phyloP scores from a whole-genome alignment of 2,888 invertebrate genomes.

The Macroteleia sp. region DNA sequence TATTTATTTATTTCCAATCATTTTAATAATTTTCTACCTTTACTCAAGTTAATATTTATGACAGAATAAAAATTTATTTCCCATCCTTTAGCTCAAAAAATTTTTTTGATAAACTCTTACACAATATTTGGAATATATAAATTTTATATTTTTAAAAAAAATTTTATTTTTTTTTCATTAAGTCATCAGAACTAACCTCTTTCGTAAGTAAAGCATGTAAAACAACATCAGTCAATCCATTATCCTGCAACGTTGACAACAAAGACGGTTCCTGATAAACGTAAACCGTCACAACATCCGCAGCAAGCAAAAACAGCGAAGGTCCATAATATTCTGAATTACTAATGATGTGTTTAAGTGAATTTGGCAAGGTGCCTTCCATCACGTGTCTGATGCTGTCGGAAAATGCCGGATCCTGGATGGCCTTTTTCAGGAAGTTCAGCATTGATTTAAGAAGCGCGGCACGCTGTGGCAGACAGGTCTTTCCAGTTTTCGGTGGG shows the following conservation, averaged over 20 bases:
- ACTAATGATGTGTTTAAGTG: conserved; percentile 92
- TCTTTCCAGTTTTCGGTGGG: conserved; percentile 85
- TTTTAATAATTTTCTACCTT: too few relatives aligned
- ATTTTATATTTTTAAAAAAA: too few relatives aligned
- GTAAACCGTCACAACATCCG: conserved; percentile 94
- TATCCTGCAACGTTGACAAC: conserved; percentile 92
- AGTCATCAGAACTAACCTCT: conserved; percentile 89
- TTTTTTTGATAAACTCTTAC: too few relatives aligned
- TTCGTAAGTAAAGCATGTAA: conserved; percentile 92
- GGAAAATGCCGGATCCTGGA: conserved; percentile 91
- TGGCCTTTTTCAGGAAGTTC: conserved; percentile 94
- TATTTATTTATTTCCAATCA: too few relatives aligned
- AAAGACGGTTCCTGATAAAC: conserved; percentile 93
- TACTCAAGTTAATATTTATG: too few relatives aligned
- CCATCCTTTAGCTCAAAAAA: too few relatives aligned
- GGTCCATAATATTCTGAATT: conserved; percentile 96
- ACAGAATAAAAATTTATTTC: too few relatives aligned
- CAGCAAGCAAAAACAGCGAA: conserved; percentile 91
- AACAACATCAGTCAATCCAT: conserved; percentile 93
- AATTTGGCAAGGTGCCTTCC: conserved; percentile 92
- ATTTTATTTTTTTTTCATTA: too few relatives aligned
- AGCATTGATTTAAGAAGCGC: conserved; percentile 94
- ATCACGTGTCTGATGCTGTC: conserved; percentile 91
- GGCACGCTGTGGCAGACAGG: conserved; percentile 91
- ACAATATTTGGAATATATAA: too few relatives aligned